phyloP scores from a whole-genome alignment of 2,113 vertebrate genomes.

The Nettapus auritus region DNA sequence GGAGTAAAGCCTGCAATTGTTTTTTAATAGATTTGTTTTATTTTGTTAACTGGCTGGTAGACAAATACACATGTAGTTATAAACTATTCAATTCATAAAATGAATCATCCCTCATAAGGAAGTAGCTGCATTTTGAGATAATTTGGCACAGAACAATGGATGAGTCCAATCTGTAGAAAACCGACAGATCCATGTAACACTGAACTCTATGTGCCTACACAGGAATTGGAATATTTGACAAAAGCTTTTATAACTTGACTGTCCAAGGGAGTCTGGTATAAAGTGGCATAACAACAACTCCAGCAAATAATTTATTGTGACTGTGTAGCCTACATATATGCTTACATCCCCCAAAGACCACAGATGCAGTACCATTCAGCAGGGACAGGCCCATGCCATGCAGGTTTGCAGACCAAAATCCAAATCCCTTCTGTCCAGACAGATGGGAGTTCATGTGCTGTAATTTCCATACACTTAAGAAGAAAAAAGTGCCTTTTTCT shows the following conservation, averaged over 20 bases:
- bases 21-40: conserved; percentile 3
- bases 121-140: not conserved
- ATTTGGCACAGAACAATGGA: not conserved
- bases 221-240: not conserved
- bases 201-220: not conserved
- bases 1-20: not conserved
- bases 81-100: not conserved
- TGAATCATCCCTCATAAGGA: not conserved
- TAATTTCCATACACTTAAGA: not conserved
- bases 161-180: not conserved
- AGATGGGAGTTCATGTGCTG: not conserved
- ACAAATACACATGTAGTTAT: not conserved
- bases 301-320: not conserved
- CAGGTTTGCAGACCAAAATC: not conserved
- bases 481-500: not conserved
- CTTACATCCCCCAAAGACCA: not conserved
- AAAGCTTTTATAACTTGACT: not conserved
- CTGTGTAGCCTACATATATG: accelerated
- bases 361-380: not conserved
- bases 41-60: conserved; percentile 1
- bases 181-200: not conserved
- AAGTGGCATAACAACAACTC: not conserved
- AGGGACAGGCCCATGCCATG: not conserved
- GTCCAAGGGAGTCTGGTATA: not conserved
- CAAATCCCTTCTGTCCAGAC: not conserved